Base-by-base conservation (phyloP, 2,888 invertebrate species). In the Mechanitis mazaeus region DNA sequence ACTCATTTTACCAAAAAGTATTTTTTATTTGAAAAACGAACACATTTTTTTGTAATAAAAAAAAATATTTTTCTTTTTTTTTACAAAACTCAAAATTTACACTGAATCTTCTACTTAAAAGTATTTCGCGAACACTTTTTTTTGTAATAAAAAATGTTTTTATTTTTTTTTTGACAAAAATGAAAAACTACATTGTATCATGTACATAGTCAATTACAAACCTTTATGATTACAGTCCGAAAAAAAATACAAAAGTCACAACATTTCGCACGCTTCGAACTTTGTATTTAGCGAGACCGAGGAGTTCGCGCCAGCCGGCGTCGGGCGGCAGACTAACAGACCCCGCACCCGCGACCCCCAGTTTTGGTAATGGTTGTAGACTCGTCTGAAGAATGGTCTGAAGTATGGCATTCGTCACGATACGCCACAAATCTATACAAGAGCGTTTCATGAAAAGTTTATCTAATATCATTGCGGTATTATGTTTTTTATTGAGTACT, bases 241-340 rank as follows among this genome's bases (percentile, higher is more conserved):
- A 46, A 59, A 61, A 60, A 55, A 47, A 58, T 57, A 42, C 42
- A 9, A 42, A 9, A 60, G 56, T 65, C 67, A 63, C 62, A 64
- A 67, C 65, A 67, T 65, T 58, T 60, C 55, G 62, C 63, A 59
- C 59, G 63, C 58, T 54, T 59, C 63, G 61, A 71, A 71, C 65
- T 70, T 69, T 68, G 56, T 33, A 54, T 59, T 42, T 31, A 12
- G 59, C 33, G 47, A 66, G 60, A 33, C 47, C 42, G 56, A 56
- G 63, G 60, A 66, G 70, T 65, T 60, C 67, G 64, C 71, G 69
- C 71, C 72, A 71, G 68, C 69, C 72, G 67, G 71, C 69, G 85
- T 79, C 78, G 72, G 75, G 80, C 82, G 83, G 80, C 80, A 76
- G 82, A 88, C 88, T 87, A 79, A 68, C 67, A 61, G 70, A 70